Evolutionary conservation across 2,888 invertebrate species (phyloP).

Genomic region (Clistopyga incitator): DNA sequence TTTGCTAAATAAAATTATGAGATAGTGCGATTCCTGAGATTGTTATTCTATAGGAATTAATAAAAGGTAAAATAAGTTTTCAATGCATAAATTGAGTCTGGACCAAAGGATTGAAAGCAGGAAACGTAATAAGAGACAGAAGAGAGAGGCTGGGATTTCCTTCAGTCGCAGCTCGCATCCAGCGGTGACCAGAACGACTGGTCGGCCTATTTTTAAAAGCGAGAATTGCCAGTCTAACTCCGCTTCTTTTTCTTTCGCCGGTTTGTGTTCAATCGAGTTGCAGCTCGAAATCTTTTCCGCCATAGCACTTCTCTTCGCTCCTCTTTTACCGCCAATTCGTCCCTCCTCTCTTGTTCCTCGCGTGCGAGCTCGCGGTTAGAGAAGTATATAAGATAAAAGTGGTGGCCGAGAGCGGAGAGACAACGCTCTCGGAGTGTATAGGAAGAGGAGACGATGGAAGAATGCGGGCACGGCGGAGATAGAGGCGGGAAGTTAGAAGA

Average conservation of each 20-base stretch:
- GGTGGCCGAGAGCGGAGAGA: conserved; percentile 54
- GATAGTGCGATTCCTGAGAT: too few relatives aligned
- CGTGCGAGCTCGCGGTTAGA: conserved; percentile 57
- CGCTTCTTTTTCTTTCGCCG: conserved; percentile 63
- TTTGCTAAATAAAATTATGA: too few relatives aligned
- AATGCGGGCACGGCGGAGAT: conserved; percentile 59
- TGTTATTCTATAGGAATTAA: too few relatives aligned
- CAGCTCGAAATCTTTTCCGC: conserved; percentile 59
- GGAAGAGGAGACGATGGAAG: conserved; percentile 66
- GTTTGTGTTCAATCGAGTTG: conserved; percentile 54
- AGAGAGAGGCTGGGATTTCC: neutral
- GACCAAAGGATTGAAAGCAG: neutral
- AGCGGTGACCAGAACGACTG: conserved; percentile 33
- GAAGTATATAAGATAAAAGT: conserved; percentile 10
- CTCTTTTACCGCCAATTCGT: conserved; percentile 35
- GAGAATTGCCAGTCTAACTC: conserved; percentile 62
- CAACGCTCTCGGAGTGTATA: conserved; percentile 49
- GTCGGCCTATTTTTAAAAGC: conserved; percentile 61
- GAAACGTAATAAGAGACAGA: conserved; percentile 15
- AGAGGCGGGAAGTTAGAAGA: conserved; percentile 24
- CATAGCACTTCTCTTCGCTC: conserved; percentile 10
- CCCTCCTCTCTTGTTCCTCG: conserved; percentile 11
- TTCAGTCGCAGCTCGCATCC: neutral
- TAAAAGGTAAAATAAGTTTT: too few relatives aligned
- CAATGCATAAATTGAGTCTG: too few relatives aligned